Conservation (phyloP, 1,140 invertebrate genomes). For the Aporrectodea caliginosa region DNA sequence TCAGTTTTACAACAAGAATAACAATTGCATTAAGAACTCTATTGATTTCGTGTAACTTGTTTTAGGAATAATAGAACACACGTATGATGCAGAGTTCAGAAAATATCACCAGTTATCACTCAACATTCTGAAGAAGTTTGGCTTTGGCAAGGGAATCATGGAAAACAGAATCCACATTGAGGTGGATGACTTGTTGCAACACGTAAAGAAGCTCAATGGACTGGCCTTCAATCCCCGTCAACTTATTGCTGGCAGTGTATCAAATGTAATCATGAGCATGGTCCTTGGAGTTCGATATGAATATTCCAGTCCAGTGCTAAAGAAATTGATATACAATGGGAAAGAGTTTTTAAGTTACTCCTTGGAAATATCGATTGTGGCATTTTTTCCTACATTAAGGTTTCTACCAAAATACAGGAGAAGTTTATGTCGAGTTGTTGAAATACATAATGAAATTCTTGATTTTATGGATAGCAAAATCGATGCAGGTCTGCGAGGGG, state of each 20-base stretch:
- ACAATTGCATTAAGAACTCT: too few relatives aligned
- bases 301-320: not conserved
- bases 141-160: too few relatives aligned
- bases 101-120: not conserved
- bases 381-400: not conserved
- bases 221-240: not conserved
- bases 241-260: not conserved
- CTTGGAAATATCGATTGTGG: not conserved
- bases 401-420: not conserved
- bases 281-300: not conserved
- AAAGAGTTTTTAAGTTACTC: not conserved
- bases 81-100: not conserved
- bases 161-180: not conserved
- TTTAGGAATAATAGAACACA: not conserved
- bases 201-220: not conserved
- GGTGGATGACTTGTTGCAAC: not conserved
- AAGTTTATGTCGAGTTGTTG: not conserved
- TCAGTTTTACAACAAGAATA: too few relatives aligned
- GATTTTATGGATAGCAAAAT: not conserved
- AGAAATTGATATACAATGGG: not conserved
- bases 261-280: not conserved
- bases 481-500: not conserved
- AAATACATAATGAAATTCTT: not conserved
- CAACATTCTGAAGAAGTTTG: not conserved
- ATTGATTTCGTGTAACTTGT: too few relatives aligned